Conservation (phyloP, 2,113 vertebrate genomes). For the Phyllopteryx taeniolatus region DNA sequence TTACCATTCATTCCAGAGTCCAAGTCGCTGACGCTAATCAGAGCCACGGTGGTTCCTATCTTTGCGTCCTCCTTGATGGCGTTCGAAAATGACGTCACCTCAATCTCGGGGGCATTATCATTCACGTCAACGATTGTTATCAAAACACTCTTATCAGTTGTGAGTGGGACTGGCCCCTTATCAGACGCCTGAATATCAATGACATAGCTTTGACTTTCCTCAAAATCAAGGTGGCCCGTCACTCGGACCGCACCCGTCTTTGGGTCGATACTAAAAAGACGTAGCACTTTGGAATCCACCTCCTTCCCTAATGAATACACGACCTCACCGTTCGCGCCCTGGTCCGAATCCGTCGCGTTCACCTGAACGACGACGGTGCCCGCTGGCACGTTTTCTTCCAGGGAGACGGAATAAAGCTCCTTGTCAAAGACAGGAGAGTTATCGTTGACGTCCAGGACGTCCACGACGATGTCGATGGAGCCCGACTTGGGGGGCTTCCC, state of each 20-base stretch:
- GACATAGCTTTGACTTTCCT: slow-evolving; percentile 33
- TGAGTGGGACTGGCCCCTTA: slow-evolving; percentile 19
- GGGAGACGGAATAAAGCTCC: slow-evolving; percentile 33
- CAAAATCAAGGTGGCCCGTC: slow-evolving; percentile 48
- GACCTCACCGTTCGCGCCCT: slow-evolving; percentile 55
- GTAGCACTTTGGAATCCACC: slow-evolving; percentile 49
- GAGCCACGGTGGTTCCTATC: slow-evolving; percentile 46
- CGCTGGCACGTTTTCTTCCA: slow-evolving; percentile 52
- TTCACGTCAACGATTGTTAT: slow-evolving; percentile 58
- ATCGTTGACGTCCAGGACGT: slow-evolving; percentile 67
- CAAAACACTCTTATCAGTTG: slow-evolving; percentile 36
- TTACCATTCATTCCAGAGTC: slow-evolving; percentile 58
- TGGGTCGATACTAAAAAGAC: slow-evolving; percentile 59
- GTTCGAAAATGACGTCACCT: slow-evolving; percentile 80
- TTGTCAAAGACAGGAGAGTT: slow-evolving; percentile 66
- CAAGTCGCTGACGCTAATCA: slow-evolving; percentile 52
- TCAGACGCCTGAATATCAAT: slow-evolving; percentile 59
- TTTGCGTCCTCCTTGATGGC: slow-evolving; percentile 62
- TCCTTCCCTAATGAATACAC: slow-evolving; percentile 53
- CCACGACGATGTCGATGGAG: slow-evolving; percentile 49
- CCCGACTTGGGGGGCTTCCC: slow-evolving; percentile 61
- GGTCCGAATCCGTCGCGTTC: slow-evolving; percentile 63
- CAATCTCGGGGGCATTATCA: slow-evolving; percentile 79
- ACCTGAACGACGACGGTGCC: slow-evolving; percentile 55
- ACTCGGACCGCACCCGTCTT: slow-evolving; percentile 58